phyloP scores from a whole-genome alignment of 2,888 invertebrate genomes.

The Syrista parreyssii region DNA sequence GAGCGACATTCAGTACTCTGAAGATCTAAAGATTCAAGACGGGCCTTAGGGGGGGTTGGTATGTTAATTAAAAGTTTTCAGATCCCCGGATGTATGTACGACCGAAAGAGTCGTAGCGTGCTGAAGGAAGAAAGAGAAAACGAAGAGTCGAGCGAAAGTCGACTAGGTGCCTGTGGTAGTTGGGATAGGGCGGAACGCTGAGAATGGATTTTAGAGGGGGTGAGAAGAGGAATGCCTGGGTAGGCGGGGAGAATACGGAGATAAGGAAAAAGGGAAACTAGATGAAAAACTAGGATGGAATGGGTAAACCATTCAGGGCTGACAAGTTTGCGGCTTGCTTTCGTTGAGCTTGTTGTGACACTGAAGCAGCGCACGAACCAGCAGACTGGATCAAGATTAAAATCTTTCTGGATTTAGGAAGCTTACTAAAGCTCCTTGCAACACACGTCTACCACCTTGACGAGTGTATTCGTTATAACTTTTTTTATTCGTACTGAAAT shows the following conservation, averaged over 20 bases:
- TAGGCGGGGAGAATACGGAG: not conserved
- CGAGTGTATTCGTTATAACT: not conserved
- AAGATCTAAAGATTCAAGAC: not conserved
- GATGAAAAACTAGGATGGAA: no score
- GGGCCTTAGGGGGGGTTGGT: not conserved
- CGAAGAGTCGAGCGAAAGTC: not conserved
- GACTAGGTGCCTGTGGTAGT: not conserved
- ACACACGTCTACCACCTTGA: not conserved
- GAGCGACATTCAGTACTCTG: not conserved
- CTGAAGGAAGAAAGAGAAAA: not conserved
- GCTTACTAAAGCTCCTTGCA: conserved; percentile 11
- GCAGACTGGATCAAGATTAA: conserved; percentile 13
- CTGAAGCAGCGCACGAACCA: not conserved
- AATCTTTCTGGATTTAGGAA: conserved; percentile 10
- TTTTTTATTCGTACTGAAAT: not conserved
- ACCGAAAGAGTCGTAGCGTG: not conserved
- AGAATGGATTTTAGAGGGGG: not conserved
- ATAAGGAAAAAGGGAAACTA: not conserved
- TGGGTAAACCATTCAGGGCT: not conserved
- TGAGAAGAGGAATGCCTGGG: not conserved
- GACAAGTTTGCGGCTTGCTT: not conserved
- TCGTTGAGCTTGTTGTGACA: not conserved
- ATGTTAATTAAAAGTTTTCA: conserved; percentile 33
- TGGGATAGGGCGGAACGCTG: not conserved
- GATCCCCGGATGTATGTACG: conserved; percentile 12